phyloP scores from a whole-genome alignment of 2,113 vertebrate species.

The Sylvilagus bachmani region DNA sequence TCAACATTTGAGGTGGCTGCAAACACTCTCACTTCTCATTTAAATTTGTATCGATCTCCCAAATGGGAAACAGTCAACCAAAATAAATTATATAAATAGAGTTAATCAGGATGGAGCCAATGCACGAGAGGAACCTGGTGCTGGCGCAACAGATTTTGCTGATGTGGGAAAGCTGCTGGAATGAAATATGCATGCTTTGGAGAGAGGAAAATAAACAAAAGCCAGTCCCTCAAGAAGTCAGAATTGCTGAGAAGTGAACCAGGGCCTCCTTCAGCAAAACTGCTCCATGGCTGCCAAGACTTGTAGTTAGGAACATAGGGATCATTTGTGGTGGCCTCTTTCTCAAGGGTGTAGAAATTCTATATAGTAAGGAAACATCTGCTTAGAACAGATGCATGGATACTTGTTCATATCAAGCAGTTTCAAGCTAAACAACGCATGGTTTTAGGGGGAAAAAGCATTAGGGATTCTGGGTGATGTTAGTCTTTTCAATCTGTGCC shows the following conservation, averaged over 20 bases:
- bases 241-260: not conserved
- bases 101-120: constrained; percentile 79
- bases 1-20: constrained; percentile 69
- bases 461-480: not conserved
- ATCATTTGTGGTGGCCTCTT: not conserved
- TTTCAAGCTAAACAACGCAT: not conserved
- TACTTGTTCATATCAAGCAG: not conserved
- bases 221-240: not conserved
- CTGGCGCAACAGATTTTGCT: constrained; percentile 72
- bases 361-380: not conserved
- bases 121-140: constrained; percentile 62
- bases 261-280: not conserved
- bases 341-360: not conserved
- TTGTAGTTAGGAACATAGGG: not conserved
- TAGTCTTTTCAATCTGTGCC: not conserved
- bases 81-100: constrained; percentile 86
- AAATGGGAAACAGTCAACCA: constrained; percentile 82
- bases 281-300: not conserved
- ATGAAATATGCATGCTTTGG: constrained; percentile 53
- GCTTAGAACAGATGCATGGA: not conserved
- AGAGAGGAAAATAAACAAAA: constrained; percentile 42
- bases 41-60: constrained; percentile 85
- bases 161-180: constrained; percentile 57
- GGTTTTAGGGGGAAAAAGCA: not conserved
- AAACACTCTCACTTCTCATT: constrained; percentile 80